Conservation (phyloP, 2,113 vertebrate genomes). For the Epinephelus fuscoguttatus region DNA sequence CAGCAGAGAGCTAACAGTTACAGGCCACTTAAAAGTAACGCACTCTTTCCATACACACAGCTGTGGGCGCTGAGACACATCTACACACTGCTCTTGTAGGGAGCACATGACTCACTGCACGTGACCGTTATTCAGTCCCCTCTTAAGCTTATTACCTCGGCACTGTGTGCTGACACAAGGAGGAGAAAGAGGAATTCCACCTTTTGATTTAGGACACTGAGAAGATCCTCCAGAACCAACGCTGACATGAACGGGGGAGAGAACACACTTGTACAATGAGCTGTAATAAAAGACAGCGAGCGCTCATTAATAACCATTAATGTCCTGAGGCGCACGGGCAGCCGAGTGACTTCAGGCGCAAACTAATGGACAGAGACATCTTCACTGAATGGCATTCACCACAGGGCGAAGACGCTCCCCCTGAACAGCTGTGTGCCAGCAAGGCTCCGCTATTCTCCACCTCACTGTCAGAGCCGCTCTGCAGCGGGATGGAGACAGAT, state of each 20-base stretch:
- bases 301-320: slow-evolving; percentile 44
- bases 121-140: slow-evolving; percentile 30
- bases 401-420: slow-evolving; percentile 1
- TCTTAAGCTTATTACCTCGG: slow-evolving; percentile 31
- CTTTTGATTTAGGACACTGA: not conserved
- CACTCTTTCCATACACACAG: not conserved
- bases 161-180: not conserved
- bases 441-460: not conserved
- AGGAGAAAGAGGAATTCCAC: not conserved
- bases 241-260: not conserved
- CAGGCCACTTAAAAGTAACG: not conserved
- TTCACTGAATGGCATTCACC: slow-evolving; percentile 28
- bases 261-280: not conserved
- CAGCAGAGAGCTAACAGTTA: slow-evolving; percentile 38
- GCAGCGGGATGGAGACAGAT: slow-evolving; percentile 15
- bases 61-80: not conserved
- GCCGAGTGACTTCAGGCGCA: slow-evolving; percentile 17
- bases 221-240: not conserved
- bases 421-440: slow-evolving; percentile 37
- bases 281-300: slow-evolving; percentile 23
- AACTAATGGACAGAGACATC: slow-evolving; percentile 44
- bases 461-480: slow-evolving; percentile 15
- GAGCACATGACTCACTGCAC: slow-evolving; percentile 35
- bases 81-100: not conserved
- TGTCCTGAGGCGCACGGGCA: slow-evolving; percentile 2